A percentile compares a stretch with the other conserved stretches of the same genome.
Conservation (phyloP, 2,888 invertebrate genomes). For the Crematogaster levior region DNA sequence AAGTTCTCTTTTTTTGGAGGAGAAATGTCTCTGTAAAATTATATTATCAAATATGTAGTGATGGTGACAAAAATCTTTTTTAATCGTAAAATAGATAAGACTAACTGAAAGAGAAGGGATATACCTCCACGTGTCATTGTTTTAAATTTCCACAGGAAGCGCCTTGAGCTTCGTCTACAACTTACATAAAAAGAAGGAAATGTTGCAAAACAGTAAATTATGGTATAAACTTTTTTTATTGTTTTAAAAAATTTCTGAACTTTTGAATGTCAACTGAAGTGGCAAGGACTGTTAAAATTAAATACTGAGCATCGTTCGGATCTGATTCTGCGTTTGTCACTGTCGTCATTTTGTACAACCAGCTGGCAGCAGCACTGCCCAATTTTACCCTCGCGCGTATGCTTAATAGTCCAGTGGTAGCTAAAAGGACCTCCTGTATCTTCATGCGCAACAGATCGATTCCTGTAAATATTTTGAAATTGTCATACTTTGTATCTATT, state of each 20-base stretch:
- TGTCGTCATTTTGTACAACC: slow-evolving; percentile 89
- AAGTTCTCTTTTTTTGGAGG: too few relatives aligned
- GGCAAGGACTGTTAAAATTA: slow-evolving; percentile 88
- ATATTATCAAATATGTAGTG: background rate
- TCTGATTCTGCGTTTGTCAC: slow-evolving; percentile 87
- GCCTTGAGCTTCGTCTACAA: background rate
- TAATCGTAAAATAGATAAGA: background rate
- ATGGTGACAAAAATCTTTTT: background rate
- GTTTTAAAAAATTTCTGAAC: slow-evolving; percentile 86
- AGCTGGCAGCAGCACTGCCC: slow-evolving; percentile 88
- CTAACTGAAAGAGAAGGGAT: background rate
- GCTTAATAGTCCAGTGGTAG: slow-evolving; percentile 86
- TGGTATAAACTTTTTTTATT: slow-evolving; percentile 61
- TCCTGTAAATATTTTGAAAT: slow-evolving; percentile 79
- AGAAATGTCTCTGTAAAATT: background rate
- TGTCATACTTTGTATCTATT: too few relatives aligned
- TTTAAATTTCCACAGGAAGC: background rate
- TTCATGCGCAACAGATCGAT: slow-evolving; percentile 84
- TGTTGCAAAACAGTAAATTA: background rate
- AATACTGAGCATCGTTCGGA: slow-evolving; percentile 86
- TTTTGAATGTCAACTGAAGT: slow-evolving; percentile 87
- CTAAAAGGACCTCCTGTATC: slow-evolving; percentile 87
- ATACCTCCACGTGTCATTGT: background rate
- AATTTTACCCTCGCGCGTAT: slow-evolving; percentile 87
- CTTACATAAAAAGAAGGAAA: background rate